Evolutionary conservation across 2,113 vertebrate genomes (phyloP), one percentile per base, ranked within the genome.

Genomic region (Tragulus kanchil): DNA sequence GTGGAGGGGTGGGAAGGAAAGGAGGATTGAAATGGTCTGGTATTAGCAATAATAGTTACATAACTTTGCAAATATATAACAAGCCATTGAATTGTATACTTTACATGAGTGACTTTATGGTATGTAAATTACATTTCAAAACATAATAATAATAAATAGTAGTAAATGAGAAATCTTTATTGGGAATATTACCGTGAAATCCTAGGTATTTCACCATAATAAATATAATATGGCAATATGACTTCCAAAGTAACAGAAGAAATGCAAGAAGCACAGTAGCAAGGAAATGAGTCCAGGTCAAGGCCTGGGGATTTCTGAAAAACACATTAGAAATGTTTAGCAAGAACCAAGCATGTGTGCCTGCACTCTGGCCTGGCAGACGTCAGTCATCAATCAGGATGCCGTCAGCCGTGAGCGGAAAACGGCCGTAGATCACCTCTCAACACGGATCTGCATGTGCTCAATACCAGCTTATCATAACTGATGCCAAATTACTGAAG

Each of bases 121-220:
- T 56, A 83, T 65, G 31, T 73, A 50, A 92, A 79, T 85, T 87
- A 79, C 52, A 96, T 19, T 28, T 96, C 62, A 86, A 89, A 50
- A 94, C 62, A 84, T 50, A 67, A 73, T 58, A 81, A 83, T 75
- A 71, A 86, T 67, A 75, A 71, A 36, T 69, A 85, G 82, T 79
- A 93, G 85, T 64, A 67, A 90, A 81, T 52, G 31, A 11, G 15
- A 95, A 85, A 62, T 25, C 21, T 78, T 93, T 78, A 61, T 78
- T 64, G 9, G 62, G 16, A 71, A 15, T 97, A 90, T 85, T 50
- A 97, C 8, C 92, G 85, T 56, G 77, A 94, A 95, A 93, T 67
- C 19, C 89, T 82, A 88, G 56, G 3, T 81, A 91, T 85, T 88
- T 89, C 31, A 78, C 52, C 64, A 96, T 0, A 83, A 56, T 59